A percentile compares a stretch with the other conserved stretches of the same genome.
These are phyloP conservation scores for Laticauda colubrina DNA, from an alignment of 2,113 vertebrate species.

Conservation along the genomic window DNA sequence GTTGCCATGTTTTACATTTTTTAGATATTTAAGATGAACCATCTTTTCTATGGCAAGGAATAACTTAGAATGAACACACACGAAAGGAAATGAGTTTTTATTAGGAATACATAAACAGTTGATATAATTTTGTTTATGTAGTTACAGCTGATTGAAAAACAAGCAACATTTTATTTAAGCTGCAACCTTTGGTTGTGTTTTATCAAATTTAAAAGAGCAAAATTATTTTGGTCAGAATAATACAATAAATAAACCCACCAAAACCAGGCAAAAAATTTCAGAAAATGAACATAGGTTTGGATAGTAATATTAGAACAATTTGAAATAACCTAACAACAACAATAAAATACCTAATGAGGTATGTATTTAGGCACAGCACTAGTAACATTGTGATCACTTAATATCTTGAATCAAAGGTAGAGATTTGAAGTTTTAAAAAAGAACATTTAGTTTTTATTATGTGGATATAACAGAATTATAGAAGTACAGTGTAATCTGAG, in stretches of 20 bases:
- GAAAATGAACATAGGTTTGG: neutral
- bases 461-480: neutral
- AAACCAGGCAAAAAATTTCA: neutral
- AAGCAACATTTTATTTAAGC: neutral
- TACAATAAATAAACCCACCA: neutral
- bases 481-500: neutral
- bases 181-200: neutral
- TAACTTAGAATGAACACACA: neutral
- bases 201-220: neutral
- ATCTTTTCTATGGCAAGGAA: neutral
- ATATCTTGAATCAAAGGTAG: neutral
- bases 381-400: neutral
- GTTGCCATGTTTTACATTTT: neutral
- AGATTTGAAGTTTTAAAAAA: neutral
- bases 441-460: neutral
- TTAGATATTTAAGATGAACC: neutral
- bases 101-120: neutral
- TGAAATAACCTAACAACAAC: neutral
- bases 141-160: neutral
- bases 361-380: neutral
- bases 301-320: neutral
- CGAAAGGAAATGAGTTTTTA: neutral
- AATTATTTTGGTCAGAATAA: neutral
- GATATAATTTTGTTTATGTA: neutral
- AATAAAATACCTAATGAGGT: neutral